These are phyloP conservation scores for Diorhabda elongata DNA, from an alignment of 1,140 invertebrate genomes.

Conservation along the genomic window DNA sequence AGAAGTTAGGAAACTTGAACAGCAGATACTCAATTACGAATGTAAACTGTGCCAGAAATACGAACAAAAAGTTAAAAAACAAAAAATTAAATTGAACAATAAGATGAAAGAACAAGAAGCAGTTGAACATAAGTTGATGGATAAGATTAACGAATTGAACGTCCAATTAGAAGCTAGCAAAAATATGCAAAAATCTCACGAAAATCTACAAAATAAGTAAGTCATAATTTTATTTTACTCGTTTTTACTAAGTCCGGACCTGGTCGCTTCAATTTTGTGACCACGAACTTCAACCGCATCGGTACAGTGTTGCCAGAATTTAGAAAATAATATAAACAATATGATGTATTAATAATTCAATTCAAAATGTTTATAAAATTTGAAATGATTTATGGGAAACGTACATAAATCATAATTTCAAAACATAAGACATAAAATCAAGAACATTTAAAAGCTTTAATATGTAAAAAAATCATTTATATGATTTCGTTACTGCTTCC, in stretches of 20 bases:
- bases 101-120: constrained; percentile 16
- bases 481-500: no score
- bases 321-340: no score
- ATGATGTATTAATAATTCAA: no score
- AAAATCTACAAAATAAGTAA: constrained; percentile 14
- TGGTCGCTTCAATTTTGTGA: no score
- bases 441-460: no score
- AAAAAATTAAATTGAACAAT: constrained; percentile 19
- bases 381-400: no score
- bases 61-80: constrained; percentile 22
- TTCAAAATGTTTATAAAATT: no score
- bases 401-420: no score
- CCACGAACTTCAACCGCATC: no score
- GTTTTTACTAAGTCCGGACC: background rate
- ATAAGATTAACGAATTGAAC: constrained; percentile 19
- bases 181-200: constrained; percentile 4
- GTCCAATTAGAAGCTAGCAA: constrained; percentile 11
- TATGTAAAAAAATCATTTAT: no score
- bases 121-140: constrained; percentile 17
- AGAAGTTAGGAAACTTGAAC: constrained; percentile 19
- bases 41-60: constrained; percentile 25
- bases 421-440: no score
- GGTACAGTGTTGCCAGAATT: no score
- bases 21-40: constrained; percentile 25
- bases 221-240: background rate